These are phyloP conservation scores for Oscheius sp. DNA, from an alignment of 2,888 invertebrate species.

Conservation along the genomic window DNA sequence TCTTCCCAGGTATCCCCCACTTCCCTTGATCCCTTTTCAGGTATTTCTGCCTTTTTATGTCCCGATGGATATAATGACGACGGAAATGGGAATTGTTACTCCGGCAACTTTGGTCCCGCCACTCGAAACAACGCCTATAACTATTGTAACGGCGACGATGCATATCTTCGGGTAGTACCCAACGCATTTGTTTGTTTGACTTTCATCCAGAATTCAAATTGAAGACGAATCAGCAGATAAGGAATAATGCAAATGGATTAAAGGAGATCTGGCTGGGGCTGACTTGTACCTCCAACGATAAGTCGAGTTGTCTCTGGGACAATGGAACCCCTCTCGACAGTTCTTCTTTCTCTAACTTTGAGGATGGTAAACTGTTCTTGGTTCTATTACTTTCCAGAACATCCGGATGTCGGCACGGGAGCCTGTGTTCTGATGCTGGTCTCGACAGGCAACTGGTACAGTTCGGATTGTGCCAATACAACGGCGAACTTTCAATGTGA, in stretches of 20 bases:
- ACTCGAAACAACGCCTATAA: too few relatives aligned
- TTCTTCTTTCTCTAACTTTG: background rate
- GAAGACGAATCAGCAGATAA: background rate
- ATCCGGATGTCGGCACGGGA: background rate
- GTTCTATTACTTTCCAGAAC: background rate
- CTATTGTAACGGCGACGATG: too few relatives aligned
- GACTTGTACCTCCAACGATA: background rate
- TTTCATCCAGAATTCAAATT: too few relatives aligned
- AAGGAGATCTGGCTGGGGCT: conserved; percentile 6
- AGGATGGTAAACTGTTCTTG: background rate
- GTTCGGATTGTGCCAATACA: background rate
- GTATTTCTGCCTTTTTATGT: too few relatives aligned
- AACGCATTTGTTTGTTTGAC: too few relatives aligned
- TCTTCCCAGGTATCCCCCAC: too few relatives aligned
- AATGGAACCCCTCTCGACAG: background rate
- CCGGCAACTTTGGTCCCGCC: too few relatives aligned
- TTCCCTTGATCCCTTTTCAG: too few relatives aligned
- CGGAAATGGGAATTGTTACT: too few relatives aligned
- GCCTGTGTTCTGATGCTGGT: background rate
- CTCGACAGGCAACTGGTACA: background rate
- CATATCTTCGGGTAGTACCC: too few relatives aligned
- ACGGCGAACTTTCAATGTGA: background rate
- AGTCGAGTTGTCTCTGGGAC: conserved; percentile 4
- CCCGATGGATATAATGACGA: too few relatives aligned
- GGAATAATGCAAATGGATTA: background rate